phyloP scores from a whole-genome alignment of 2,113 vertebrate genomes.

The Antigone vipio region DNA sequence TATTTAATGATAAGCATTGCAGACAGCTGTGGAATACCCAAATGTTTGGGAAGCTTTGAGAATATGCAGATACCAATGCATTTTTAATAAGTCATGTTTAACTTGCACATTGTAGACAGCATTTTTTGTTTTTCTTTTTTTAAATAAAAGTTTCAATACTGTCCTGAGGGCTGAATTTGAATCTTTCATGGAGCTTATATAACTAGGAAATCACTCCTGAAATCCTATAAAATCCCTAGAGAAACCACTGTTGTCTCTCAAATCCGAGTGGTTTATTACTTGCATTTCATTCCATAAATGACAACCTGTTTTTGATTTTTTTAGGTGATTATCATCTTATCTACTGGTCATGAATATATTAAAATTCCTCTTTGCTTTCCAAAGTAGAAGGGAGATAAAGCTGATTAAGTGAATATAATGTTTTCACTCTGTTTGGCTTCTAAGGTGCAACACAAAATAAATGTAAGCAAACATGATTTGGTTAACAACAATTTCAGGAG shows the following conservation, averaged over 20 bases:
- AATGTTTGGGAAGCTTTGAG: background rate
- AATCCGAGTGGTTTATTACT: background rate
- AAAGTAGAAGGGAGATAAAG: background rate
- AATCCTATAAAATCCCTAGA: background rate
- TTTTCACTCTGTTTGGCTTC: background rate
- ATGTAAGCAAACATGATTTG: background rate
- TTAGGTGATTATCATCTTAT: background rate
- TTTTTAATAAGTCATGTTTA: background rate
- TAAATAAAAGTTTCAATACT: background rate
- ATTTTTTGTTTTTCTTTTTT: background rate
- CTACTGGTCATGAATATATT: background rate
- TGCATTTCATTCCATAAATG: background rate
- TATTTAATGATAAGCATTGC: background rate
- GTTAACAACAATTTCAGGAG: background rate
- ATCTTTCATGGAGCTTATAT: background rate
- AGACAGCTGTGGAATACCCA: background rate
- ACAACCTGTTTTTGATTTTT: background rate
- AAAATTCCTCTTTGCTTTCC: background rate
- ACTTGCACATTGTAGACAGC: background rate
- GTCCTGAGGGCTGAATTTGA: background rate
- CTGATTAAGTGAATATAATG: background rate
- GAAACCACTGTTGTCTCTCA: background rate
- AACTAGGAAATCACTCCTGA: background rate
- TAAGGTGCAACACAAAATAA: background rate
- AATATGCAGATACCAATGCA: background rate